Base-by-base conservation (phyloP, 2,797 vertebrate species). In the Oreortyx pictus region DNA sequence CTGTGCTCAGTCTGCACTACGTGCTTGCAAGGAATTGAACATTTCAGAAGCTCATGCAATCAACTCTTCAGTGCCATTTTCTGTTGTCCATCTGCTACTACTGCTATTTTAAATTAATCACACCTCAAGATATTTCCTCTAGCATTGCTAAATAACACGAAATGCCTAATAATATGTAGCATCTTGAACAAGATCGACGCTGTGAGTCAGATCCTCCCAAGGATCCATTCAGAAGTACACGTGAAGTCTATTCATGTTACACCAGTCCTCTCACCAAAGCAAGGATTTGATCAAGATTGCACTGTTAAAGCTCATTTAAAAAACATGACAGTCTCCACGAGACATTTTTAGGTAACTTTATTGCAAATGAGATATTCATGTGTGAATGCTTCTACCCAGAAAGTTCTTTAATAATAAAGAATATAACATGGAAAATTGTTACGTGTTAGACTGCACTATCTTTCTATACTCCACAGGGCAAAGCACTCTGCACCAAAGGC, bases 91-190 rank as follows among this genome's bases (percentile, higher is more conserved):
- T 94, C 81, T 90, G 88, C 74, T 94, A 84, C 72, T 49, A 67
- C 19, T 41, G 61, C 78, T 93, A 93, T 89, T 85, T 90, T 86
- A 67, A 82, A 87, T 46, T 35, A 90, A 78, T 31, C 78, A 73
- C 84, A 86, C 57, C 64, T 88, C 59, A 92, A 77, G 73, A 52
- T 35, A 90, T 43, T 89, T 94, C 75, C 85, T 83, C 62, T 65
- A 83, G 80, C 86, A 86, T 54, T 88, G 89, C 80, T 75, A 82
- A 86, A 56, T 89, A 89, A 83, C 70, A 49, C 29, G 57, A 91
- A 92, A 18, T 22, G 50, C 80, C 60, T 75, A 90, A 91, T 83
- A 83, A 83, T 44, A 95, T 8, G 37, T 11, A 89, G 47, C 88
- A 78, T 93, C 82, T 78, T 90, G 66, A 72, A 72, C 39, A 20